Evolutionary conservation across 1,140 invertebrate species (phyloP), one percentile per base, ranked within the genome.

Genomic region (Aleiodes sp.): DNA sequence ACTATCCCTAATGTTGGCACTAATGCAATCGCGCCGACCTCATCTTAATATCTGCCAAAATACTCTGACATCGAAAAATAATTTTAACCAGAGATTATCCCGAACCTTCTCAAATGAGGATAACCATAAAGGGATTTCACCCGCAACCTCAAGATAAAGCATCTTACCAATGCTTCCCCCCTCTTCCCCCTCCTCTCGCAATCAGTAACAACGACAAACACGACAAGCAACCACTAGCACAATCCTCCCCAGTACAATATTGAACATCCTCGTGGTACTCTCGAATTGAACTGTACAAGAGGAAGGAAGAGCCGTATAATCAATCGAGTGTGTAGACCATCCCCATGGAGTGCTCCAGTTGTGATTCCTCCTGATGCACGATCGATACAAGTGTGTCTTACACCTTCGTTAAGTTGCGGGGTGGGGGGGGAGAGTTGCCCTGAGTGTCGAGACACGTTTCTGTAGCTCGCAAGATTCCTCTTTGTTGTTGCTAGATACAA

Each of bases 231-330:
- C 46, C 26, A 16, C 12, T 16, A 7, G 12, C 19, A 43, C 39
- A 43, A 43, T 16, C 12, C n/a, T 16, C 39, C 12, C n/a, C 10
- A 24, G 4, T 14, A 43, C 39, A 43, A 43, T 52, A 52, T 52
- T 21, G 46, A 52, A 52, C 46, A 52, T 52, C 46, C 46, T 52
- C 46, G 46, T 24, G 46, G 26, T 52, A 52, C 46, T n/a, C n/a
- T 52, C 46, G 46, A 52, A 52, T 52, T 52, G 46, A 52, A 7
- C 39, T 19, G 46, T 16, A 52, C 46, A 52, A 52, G 46, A 24
- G 46, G n/a, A n/a, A n/a, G 46, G 46, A 52, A 52, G 46, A 52
- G 46, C 46, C 46, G 46, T 52, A 52, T 52, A 52, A 52, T 52
- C 46, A 52, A 52, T 52, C 46, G 46, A 52, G 46, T 52, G 46